Evolutionary conservation across 1,140 invertebrate species (phyloP).

Genomic region (Augochlora pura): DNA sequence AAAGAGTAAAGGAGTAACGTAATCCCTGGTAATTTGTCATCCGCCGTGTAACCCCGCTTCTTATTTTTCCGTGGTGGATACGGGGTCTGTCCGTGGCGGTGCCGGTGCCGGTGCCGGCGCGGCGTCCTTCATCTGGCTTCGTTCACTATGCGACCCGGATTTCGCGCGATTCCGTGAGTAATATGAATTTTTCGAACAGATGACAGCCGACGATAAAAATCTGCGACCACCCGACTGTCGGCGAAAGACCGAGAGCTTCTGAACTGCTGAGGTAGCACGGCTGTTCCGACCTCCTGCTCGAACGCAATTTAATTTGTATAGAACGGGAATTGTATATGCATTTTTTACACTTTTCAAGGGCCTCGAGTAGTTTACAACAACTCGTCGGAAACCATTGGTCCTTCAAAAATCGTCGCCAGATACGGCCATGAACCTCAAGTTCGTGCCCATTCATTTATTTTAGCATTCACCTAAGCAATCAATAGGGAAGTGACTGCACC

Average conservation of each 20-base stretch:
- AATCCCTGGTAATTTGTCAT: constrained; percentile 71
- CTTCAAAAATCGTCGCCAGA: too few species aligned
- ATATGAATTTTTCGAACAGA: background rate
- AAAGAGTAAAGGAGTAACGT: constrained; percentile 53
- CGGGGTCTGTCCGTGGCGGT: background rate
- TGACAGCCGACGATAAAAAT: background rate
- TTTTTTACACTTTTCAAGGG: too few species aligned
- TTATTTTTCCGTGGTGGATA: constrained; percentile 62
- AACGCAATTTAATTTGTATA: too few species aligned
- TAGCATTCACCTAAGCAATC: too few species aligned
- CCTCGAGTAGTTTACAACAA: too few species aligned
- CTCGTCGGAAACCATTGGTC: too few species aligned
- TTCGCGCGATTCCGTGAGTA: background rate
- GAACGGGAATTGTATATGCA: too few species aligned
- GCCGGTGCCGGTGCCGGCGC: background rate
- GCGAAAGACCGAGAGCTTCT: background rate
- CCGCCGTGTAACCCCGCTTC: constrained; percentile 53
- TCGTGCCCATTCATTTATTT: too few species aligned
- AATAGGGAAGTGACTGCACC: too few species aligned
- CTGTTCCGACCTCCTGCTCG: too few species aligned
- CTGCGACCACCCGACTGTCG: background rate
- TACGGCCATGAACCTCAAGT: too few species aligned
- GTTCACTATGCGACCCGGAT: background rate
- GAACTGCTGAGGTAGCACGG: too few species aligned
- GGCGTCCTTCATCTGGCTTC: constrained; percentile 10